Base-by-base conservation (phyloP, 2,888 invertebrate species). In the Ophion ventricosus region DNA sequence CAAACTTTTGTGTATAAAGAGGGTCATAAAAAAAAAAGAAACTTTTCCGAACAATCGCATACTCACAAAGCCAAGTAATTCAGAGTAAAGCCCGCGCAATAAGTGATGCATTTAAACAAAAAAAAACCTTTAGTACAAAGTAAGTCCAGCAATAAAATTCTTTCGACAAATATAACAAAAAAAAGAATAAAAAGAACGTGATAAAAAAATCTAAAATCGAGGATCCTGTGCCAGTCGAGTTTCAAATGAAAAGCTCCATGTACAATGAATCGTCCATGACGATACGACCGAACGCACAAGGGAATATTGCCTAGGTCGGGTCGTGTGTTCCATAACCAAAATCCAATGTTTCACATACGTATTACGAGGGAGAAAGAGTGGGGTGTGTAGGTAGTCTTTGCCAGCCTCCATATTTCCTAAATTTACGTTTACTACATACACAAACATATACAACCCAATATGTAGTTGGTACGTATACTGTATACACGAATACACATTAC, bases 311-410 rank as follows among this genome's bases (percentile, higher is more conserved):
- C 57, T 20, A 11, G 59, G n/a, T 26, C 43, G 72, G 63, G 40
- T 75, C 66, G 78, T 66, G 81, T 75, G 78, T 84, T 75, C 84
- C 75, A 82, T 84, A 80, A 85, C 79, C 73, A 70, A 82, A 85
- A 85, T 80, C 82, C 76, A 85, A 85, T 84, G 84, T 85, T 82
- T 82, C 82, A 82, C 82, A 85, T 49, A 69, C 76, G 79, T 82
- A 82, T 63, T 73, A 67, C 56, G 72, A 56, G 70, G 17, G 54
- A 40, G 56, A 64, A 59, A 70, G 63, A 54, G 40, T 79, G 63
- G 69, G 66, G 73, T 76, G 43, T 76, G 66, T 76, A 85, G 75
- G 76, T 20, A 61, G 79, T 70, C 69, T 79, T 66, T 66, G 72
- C 84, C 76, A 73, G 79, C 35, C 76, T 76, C 84, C 66, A 85